Percentiles rank a stretch among this genome's conserved stretches.
Conservation (phyloP, 2,797 vertebrate species). For the Mycteria americana region DNA sequence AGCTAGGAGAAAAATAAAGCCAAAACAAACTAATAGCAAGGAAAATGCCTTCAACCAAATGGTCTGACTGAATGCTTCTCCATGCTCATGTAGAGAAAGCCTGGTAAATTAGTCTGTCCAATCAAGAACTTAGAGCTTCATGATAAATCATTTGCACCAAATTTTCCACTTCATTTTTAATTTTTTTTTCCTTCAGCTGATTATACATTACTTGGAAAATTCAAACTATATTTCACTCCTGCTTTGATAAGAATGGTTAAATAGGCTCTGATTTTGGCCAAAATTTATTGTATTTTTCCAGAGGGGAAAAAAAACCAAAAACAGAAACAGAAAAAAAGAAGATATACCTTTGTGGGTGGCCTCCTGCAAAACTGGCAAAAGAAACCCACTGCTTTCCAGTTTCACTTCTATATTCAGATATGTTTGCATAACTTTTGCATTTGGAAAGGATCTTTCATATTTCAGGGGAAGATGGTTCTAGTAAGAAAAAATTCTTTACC, state of each 20-base stretch:
- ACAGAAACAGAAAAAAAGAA: neutral
- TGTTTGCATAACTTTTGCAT: slow-evolving; percentile 65
- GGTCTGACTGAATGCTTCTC: neutral
- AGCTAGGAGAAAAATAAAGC: neutral
- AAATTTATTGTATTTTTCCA: slow-evolving; percentile 29
- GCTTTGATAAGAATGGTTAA: neutral
- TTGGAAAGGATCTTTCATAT: slow-evolving; percentile 54
- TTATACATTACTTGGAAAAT: neutral
- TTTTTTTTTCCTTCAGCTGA: neutral
- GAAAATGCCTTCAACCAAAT: neutral
- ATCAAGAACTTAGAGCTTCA: neutral
- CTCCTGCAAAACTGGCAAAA: slow-evolving; percentile 58
- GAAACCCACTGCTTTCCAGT: slow-evolving; percentile 50
- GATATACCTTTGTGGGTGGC: slow-evolving; percentile 56
- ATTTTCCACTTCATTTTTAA: neutral
- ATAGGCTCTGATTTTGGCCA: neutral
- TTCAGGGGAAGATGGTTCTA: slow-evolving; percentile 44
- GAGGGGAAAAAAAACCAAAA: neutral
- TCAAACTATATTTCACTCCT: neutral
- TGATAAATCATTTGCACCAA: neutral
- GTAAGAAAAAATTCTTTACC: neutral
- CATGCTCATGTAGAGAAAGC: neutral
- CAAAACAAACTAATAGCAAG: neutral
- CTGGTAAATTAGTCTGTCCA: neutral
- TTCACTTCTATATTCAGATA: slow-evolving; percentile 55